Evolutionary conservation across 1,140 invertebrate species (phyloP), one percentile per base, ranked within the genome.

Genomic region (Drosophila kikkawai): DNA sequence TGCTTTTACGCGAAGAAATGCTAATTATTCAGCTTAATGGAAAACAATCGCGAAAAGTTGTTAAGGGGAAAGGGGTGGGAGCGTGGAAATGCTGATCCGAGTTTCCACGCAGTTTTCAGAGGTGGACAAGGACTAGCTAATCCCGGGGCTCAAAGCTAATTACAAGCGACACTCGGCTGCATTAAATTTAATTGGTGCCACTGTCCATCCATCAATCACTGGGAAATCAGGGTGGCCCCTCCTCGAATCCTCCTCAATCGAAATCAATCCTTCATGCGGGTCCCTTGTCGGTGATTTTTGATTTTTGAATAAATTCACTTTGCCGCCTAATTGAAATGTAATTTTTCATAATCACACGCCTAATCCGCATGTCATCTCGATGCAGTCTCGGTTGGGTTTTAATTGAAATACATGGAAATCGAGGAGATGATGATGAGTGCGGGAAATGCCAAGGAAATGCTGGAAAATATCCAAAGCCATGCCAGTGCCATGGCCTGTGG

Each of bases 1-100:
- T 59, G n/a, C 71, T 26, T 70, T 63, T 45, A 51, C 59, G 57
- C 65, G 37, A 29, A 74, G 56, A 64, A 67, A 87, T 83, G 80
- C 76, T 87, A 87, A 87, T 87, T 87, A 88, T 59, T 60, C 58
- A 70, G 75, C 58, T 74, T 79, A 79, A 87, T 86, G 83, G 66
- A 79, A 86, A 76, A 65, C 82, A 81, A 71, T 88, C 82, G 63
- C 59, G 51, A 71, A 61, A 64, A 87, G 64, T 65, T 75, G 56
- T 45, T 1, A 55, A 9, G 4, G 17, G 19, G 26, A 63, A 63
- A 19, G 26, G 44, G 11, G 39, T 4, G 44, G 48, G 32, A 36
- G 11, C 29, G 61, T 37, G 63, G 29, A 75, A 58, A 37, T 53
- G 70, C 64, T 74, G 37, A 44, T 59, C 34, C 53, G 36, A 44